Evolutionary conservation across 2,888 invertebrate genomes (phyloP), one percentile per base, ranked within the genome.

Genomic region (Zygothrica quintamaculata): DNA sequence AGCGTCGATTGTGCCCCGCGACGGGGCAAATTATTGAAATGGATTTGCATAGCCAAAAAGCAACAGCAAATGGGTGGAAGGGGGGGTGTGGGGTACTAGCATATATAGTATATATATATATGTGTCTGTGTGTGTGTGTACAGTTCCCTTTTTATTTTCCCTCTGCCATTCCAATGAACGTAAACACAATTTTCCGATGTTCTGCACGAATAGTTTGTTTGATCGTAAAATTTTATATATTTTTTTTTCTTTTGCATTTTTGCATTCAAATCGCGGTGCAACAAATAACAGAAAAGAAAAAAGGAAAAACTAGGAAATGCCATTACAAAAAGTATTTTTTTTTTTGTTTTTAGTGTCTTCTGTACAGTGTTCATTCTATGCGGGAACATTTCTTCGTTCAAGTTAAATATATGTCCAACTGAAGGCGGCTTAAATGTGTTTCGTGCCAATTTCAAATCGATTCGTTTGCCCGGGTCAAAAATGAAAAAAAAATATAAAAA

Each of bases 151-250:
- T 29, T 6, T 8, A 26, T 26, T 26, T 75, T 77, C 65, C 77
- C 79, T 60, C 60, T 66, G 56, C 65, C 79, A 65, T 70, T 73
- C 66, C 82, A 74, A 61, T 65, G 68, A 80, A 73, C 73, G 70
- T 77, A 80, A 81, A 80, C 76, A 84, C 78, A 84, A 84, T 80
- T 80, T 80, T 74, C 74, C 84, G 74, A 84, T 81, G 81, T 81
- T 82, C 85, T 81, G 81, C 85, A 84, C 81, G 85, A 81, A 81
- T 82, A 82, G 81, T 81, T 81, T 85, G 85, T 79, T 85, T 85
- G 81, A 82, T 81, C 81, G 67, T 81, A 79, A 81, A 81, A 85
- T 79, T 81, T 82, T 79, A 81, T n/a, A n/a, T n/a, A n/a, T n/a
- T n/a, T n/a, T n/a, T n/a, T n/a, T n/a, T n/a, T n/a, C n/a, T n/a